Evolutionary conservation across 2,113 vertebrate species (phyloP).

Genomic region (Crotalus viridis): DNA sequence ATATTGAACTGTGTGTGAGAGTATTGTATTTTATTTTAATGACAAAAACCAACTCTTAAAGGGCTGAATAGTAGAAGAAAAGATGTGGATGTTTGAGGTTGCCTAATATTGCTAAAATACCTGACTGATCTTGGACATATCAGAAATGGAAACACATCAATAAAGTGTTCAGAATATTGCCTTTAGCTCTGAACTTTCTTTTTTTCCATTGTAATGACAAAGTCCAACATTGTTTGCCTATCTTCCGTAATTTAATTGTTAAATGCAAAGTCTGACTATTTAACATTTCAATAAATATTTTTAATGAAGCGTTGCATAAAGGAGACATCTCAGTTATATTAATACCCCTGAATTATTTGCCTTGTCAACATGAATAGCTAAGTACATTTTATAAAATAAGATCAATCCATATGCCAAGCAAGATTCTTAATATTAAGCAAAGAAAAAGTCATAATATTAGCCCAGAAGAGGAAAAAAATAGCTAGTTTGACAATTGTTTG

Average conservation of each 20-base stretch:
- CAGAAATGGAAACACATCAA: neutral
- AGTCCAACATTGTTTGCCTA: neutral
- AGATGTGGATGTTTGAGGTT: neutral
- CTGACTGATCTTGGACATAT: neutral
- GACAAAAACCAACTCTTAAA: neutral
- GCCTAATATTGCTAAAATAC: neutral
- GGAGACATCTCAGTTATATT: neutral
- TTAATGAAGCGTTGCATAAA: neutral
- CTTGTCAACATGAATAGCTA: neutral
- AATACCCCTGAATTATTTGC: neutral
- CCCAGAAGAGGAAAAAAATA: neutral
- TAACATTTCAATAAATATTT: neutral
- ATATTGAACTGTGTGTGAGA: neutral
- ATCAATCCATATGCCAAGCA: neutral
- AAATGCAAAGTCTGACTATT: neutral
- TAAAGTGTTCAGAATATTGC: neutral
- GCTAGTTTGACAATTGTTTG: neutral
- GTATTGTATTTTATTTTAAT: neutral
- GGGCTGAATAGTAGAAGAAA: neutral
- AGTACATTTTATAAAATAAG: neutral
- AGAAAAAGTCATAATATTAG: neutral
- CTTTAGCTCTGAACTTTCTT: neutral
- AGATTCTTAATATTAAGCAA: neutral
- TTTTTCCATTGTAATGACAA: neutral
- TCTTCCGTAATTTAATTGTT: neutral